Percentiles rank a stretch among this genome's conserved stretches.
Conservation (phyloP, 2,113 vertebrate species). For the Chascanopsetta lugubris region DNA sequence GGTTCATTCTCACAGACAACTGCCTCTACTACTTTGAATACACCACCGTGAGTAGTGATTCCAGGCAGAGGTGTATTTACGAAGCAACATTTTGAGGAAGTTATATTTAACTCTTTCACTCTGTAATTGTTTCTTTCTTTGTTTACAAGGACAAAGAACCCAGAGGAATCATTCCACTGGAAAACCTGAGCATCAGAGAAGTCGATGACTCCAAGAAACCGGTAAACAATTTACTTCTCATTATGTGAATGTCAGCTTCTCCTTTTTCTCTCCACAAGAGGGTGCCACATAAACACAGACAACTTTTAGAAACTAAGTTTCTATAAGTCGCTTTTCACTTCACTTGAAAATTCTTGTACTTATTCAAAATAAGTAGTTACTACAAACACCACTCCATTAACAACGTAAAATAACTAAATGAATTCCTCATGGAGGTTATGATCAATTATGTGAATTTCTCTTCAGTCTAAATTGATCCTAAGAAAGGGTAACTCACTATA, state of each 20-base stretch:
- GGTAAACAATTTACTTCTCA: constrained; percentile 62
- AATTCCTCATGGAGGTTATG: no score
- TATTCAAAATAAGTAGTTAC: no score
- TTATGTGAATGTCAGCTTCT: background rate
- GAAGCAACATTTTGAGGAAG: background rate
- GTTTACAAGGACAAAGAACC: constrained; percentile 92
- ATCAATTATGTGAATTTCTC: no score
- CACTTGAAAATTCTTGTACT: no score
- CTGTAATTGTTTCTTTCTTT: constrained; percentile 6
- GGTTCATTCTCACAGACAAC: constrained; percentile 98
- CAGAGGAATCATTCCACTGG: constrained; percentile 94
- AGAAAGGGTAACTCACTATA: no score
- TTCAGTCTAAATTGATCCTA: no score
- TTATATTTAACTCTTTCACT: background rate
- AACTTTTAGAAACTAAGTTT: no score
- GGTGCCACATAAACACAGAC: background rate
- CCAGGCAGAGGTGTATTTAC: background rate
- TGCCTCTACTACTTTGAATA: constrained; percentile 99
- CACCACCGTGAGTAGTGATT: constrained; percentile 89
- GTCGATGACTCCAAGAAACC: constrained; percentile 96
- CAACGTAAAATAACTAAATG: no score
- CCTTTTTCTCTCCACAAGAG: background rate
- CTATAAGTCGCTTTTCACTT: no score
- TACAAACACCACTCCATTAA: no score
- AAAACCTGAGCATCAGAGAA: constrained; percentile 95